A percentile compares a stretch with the other conserved stretches of the same genome.
phyloP scores from a whole-genome alignment of 23 tunicate species.

The Trididemnum nubilum region DNA sequence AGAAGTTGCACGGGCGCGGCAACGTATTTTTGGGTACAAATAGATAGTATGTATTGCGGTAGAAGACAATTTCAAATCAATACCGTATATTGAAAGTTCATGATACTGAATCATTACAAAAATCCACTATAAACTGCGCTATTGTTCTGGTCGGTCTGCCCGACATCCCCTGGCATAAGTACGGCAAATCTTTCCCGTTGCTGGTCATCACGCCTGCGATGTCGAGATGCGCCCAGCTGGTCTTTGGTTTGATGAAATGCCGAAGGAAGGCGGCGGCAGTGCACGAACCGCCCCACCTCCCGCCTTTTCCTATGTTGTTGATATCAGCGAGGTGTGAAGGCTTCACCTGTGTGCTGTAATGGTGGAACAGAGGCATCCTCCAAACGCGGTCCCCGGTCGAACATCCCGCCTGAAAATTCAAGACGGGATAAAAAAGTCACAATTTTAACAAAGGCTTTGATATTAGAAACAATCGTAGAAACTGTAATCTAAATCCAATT shows the following conservation, averaged over 20 bases:
- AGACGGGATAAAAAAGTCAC: background rate
- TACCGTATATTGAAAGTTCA: no score
- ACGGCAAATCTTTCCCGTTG: slow-evolving; percentile 54
- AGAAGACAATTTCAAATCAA: no score
- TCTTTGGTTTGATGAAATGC: slow-evolving; percentile 56
- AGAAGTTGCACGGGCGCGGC: no score
- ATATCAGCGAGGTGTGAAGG: slow-evolving; percentile 88
- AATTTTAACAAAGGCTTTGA: background rate
- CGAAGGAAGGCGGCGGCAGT: slow-evolving; percentile 89
- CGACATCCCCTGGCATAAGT: slow-evolving; percentile 76
- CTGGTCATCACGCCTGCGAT: slow-evolving; percentile 92
- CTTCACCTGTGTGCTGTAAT: slow-evolving; percentile 61
- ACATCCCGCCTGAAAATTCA: slow-evolving; percentile 53
- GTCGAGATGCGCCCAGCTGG: slow-evolving; percentile 84
- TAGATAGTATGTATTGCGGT: no score
- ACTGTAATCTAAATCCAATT: no score
- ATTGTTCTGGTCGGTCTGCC: slow-evolving; percentile 91
- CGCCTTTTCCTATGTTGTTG: slow-evolving; percentile 86
- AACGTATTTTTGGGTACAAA: no score
- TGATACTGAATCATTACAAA: no score
- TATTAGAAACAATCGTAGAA: background rate
- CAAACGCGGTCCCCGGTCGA: slow-evolving; percentile 85
- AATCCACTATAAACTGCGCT: slow-evolving; percentile 40
- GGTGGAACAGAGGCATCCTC: slow-evolving; percentile 88
- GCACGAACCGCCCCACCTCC: slow-evolving; percentile 74